Conservation (phyloP, 2,113 vertebrate species). For the Rhombomys opimus region DNA sequence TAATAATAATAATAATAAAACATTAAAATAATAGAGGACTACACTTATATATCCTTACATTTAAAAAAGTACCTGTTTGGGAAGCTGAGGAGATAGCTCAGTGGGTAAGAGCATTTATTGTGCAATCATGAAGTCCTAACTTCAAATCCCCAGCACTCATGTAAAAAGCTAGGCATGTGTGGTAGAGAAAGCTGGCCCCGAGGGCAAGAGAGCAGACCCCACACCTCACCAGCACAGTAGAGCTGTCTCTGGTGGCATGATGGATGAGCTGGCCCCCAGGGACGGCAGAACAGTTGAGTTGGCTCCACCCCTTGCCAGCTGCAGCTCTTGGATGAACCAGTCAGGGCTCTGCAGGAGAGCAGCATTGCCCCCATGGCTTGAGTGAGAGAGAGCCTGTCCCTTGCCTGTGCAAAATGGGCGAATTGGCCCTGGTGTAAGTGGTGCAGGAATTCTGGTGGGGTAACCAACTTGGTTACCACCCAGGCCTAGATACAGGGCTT, state of each 20-base stretch:
- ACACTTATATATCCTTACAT: not conserved
- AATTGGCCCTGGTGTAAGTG: no score
- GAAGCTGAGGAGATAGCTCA: not conserved
- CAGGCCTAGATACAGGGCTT: not conserved
- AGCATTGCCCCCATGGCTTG: no score
- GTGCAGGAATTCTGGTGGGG: not conserved
- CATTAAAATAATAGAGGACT: not conserved
- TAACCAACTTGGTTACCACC: not conserved
- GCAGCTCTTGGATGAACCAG: no score
- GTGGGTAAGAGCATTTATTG: not conserved
- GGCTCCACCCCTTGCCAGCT: no score
- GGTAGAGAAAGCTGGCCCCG: not conserved
- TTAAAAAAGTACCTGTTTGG: not conserved
- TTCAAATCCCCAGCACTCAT: not conserved
- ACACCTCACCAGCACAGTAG: no score
- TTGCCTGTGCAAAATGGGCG: no score
- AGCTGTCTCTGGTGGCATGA: not conserved
- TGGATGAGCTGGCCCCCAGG: no score
- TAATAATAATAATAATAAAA: not conserved
- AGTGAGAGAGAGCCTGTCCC: no score
- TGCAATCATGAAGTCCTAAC: not conserved
- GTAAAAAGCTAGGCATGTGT: not conserved
- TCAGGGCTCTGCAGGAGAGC: no score
- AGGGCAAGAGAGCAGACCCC: no score
- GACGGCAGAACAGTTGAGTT: no score